These are phyloP conservation scores for Phoxinus phoxinus DNA, from an alignment of 2,113 vertebrate genomes.

Conservation along the genomic window DNA sequence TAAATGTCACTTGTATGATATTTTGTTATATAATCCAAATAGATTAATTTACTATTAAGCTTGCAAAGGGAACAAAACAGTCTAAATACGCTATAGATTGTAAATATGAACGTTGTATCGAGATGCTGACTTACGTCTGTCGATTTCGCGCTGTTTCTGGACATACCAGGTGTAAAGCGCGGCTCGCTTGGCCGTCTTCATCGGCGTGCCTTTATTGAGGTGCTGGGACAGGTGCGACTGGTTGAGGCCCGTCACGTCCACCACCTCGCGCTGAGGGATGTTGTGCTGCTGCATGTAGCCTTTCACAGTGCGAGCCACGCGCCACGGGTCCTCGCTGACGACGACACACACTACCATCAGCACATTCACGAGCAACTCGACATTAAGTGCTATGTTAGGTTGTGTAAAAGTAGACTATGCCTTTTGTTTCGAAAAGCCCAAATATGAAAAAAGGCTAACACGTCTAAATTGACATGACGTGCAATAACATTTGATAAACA, in stretches of 20 bases:
- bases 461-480: neutral
- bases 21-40: neutral
- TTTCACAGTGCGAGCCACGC: conserved; percentile 98
- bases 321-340: conserved; percentile 94
- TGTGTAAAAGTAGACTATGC: neutral
- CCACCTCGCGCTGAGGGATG: conserved; percentile 97
- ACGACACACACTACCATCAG: neutral
- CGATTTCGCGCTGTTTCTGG: conserved; percentile 98
- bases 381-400: neutral
- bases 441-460: neutral
- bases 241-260: conserved; percentile 96
- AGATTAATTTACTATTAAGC: neutral
- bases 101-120: neutral
- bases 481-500: neutral
- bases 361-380: neutral
- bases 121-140: conserved; percentile 91
- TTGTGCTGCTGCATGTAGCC: conserved; percentile 99
- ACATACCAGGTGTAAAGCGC: conserved; percentile 99
- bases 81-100: neutral
- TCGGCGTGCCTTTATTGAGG: conserved; percentile 99
- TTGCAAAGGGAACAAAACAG: neutral
- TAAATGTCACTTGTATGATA: neutral
- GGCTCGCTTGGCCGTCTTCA: conserved; percentile 97
- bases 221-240: conserved; percentile 99
- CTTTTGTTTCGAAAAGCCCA: neutral